phyloP scores from a whole-genome alignment of 2,888 invertebrate species.

The Parapristionchus giblindavisi region DNA sequence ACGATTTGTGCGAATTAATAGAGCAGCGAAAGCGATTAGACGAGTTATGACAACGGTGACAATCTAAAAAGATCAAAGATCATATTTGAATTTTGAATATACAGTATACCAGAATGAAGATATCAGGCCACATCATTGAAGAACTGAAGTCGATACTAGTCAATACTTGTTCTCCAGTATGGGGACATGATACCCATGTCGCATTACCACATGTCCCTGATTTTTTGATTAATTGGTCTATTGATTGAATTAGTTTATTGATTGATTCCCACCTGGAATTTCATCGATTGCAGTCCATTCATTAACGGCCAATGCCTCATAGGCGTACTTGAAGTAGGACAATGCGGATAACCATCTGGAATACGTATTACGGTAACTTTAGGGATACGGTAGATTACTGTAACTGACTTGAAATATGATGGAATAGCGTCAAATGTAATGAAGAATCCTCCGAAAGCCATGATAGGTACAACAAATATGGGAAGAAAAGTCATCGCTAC shows the following conservation, averaged over 20 bases:
- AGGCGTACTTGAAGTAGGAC: constrained; percentile 61
- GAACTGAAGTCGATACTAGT: constrained; percentile 52
- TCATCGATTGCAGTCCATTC: constrained; percentile 54
- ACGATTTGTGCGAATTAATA: constrained; percentile 46
- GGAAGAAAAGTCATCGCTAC: constrained; percentile 91
- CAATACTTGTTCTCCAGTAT: constrained; percentile 53
- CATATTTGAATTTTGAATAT: not conserved
- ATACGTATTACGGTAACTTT: not conserved
- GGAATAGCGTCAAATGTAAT: constrained; percentile 79
- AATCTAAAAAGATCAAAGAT: constrained; percentile 29
- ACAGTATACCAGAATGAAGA: constrained; percentile 42
- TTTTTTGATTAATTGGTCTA: not conserved
- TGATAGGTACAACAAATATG: constrained; percentile 88
- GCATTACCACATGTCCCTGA: constrained; percentile 31
- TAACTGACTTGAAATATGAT: constrained; percentile 47
- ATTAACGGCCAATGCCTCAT: constrained; percentile 59
- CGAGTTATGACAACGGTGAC: constrained; percentile 48
- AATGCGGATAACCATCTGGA: constrained; percentile 50
- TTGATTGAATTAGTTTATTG: not conserved
- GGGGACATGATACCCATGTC: constrained; percentile 45
- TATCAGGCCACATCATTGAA: constrained; percentile 46
- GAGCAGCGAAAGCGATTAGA: constrained; percentile 54
- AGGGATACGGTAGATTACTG: not conserved
- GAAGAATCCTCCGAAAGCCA: constrained; percentile 94
- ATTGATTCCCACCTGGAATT: constrained; percentile 44